A percentile compares a stretch with the other conserved stretches of the same genome.
These are phyloP conservation scores for Hydroisotoma schaefferi DNA, from an alignment of 2,888 invertebrate genomes.

Conservation along the genomic window DNA sequence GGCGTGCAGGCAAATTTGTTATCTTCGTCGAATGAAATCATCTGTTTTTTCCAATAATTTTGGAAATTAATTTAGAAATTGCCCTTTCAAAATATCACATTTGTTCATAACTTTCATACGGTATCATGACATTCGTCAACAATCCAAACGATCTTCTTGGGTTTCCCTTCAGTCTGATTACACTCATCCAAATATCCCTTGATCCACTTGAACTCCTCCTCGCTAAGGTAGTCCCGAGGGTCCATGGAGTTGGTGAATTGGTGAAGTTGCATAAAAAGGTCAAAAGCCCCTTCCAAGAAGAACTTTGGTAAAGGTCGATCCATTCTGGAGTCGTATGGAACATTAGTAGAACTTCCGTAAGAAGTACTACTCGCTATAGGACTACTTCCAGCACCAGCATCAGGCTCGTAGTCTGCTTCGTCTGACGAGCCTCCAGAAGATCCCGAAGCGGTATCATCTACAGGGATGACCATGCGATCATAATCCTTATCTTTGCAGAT, in stretches of 20 bases:
- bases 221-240: neutral
- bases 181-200: neutral
- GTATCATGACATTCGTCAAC: neutral
- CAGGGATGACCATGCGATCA: neutral
- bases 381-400: too few relatives aligned
- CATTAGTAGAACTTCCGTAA: too few relatives aligned
- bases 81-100: too few relatives aligned
- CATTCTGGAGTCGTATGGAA: neutral
- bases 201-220: neutral
- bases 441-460: neutral
- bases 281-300: neutral
- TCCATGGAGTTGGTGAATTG: neutral
- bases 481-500: slow-evolving; percentile 1
- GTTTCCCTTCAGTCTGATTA: neutral
- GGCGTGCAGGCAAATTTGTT: slow-evolving; percentile 6
- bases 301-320: neutral
- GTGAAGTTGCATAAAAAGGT: neutral
- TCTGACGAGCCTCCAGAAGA: too few relatives aligned
- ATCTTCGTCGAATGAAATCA: neutral
- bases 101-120: neutral
- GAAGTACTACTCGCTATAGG: too few relatives aligned
- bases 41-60: too few relatives aligned
- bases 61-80: too few relatives aligned
- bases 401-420: too few relatives aligned
- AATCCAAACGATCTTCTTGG: neutral